These are phyloP conservation scores for Pandemis heparana DNA, from an alignment of 2,888 invertebrate species.

Conservation along the genomic window DNA sequence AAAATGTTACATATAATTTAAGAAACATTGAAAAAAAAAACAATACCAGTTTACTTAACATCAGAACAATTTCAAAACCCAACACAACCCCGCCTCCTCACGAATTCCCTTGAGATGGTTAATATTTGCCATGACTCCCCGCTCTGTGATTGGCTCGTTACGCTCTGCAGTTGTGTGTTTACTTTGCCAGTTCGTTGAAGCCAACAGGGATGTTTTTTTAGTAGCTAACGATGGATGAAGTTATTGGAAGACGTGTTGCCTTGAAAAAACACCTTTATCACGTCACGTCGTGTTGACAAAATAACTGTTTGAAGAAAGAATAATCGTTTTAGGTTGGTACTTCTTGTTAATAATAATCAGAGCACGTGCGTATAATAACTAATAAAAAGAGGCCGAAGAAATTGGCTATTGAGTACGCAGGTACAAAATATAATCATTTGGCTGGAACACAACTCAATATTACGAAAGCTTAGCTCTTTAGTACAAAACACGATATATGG, in stretches of 20 bases:
- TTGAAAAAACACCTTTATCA: slow-evolving; percentile 17
- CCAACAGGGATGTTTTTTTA: slow-evolving; percentile 23
- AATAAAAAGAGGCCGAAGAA: too few relatives aligned
- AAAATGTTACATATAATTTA: background rate
- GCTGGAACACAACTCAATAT: too few relatives aligned
- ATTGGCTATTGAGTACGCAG: too few relatives aligned
- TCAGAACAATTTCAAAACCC: slow-evolving; percentile 20
- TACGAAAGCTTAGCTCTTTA: too few relatives aligned
- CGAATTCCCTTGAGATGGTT: slow-evolving; percentile 14
- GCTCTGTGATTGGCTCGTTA: slow-evolving; percentile 30
- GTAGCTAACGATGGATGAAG: slow-evolving; percentile 31
- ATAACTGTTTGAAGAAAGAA: slow-evolving; percentile 2
- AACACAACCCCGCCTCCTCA: slow-evolving; percentile 8
- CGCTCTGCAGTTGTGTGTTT: slow-evolving; percentile 29
- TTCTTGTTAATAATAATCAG: too few relatives aligned
- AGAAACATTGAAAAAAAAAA: slow-evolving; percentile 4
- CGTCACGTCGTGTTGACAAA: background rate
- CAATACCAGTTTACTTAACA: slow-evolving; percentile 15
- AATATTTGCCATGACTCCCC: slow-evolving; percentile 29
- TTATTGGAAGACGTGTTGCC: slow-evolving; percentile 28
- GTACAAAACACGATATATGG: too few relatives aligned
- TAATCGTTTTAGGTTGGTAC: background rate
- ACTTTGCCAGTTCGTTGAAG: slow-evolving; percentile 27
- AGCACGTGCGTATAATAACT: too few relatives aligned
- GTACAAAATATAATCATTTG: too few relatives aligned